Percentiles rank a stretch among this genome's conserved stretches.
phyloP scores from a whole-genome alignment of 2,113 vertebrate species.

The Scytalopus superciliaris region DNA sequence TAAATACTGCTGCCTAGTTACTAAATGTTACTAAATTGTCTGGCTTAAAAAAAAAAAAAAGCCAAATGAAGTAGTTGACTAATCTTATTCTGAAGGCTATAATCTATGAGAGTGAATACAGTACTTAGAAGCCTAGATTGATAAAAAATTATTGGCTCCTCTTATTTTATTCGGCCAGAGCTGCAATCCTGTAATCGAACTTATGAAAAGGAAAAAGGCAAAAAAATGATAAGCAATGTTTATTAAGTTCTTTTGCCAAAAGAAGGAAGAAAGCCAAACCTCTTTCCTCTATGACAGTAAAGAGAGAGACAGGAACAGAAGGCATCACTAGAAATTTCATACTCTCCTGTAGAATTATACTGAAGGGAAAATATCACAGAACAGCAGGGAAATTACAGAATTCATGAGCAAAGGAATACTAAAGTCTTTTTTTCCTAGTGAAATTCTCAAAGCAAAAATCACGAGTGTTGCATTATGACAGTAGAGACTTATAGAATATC shows the following conservation, averaged over 20 bases:
- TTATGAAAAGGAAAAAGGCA: no score
- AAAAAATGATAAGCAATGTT: not conserved
- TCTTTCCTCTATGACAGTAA: not conserved
- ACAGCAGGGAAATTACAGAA: not conserved
- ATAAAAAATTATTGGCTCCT: not conserved
- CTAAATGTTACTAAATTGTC: not conserved
- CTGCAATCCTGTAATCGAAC: not conserved
- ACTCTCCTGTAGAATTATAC: not conserved
- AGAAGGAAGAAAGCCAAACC: not conserved
- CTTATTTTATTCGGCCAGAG: not conserved
- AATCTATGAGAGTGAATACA: not conserved
- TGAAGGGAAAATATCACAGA: not conserved
- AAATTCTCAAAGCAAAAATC: not conserved
- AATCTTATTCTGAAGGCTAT: not conserved
- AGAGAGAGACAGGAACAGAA: not conserved
- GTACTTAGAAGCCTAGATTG: not conserved
- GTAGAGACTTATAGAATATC: not conserved
- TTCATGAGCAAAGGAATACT: not conserved
- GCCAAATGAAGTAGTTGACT: not conserved
- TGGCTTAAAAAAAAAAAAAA: not conserved
- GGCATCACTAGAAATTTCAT: not conserved
- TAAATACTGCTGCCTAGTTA: not conserved
- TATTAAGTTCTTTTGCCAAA: not conserved
- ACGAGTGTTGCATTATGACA: not conserved
- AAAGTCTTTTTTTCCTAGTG: not conserved